Percentiles rank a stretch among this genome's conserved stretches.
phyloP scores from a whole-genome alignment of 2,113 vertebrate genomes.

The Platanista minor region DNA sequence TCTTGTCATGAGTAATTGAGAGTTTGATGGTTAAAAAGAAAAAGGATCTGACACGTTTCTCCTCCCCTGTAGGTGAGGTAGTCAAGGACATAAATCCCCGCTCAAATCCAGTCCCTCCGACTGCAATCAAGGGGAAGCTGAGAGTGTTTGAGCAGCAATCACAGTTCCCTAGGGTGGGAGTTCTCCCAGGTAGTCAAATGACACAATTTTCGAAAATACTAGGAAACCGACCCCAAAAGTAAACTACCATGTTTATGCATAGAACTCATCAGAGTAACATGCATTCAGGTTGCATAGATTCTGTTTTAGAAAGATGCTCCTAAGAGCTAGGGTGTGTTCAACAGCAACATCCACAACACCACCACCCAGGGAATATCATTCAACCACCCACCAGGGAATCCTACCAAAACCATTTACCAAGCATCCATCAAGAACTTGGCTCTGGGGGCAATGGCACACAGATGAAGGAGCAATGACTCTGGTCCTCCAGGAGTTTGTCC shows the following conservation, averaged over 20 bases:
- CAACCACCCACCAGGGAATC: neutral
- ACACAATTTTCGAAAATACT: neutral
- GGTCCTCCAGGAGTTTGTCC: neutral
- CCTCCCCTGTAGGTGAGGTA: neutral
- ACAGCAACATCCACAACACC: neutral
- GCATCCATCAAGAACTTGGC: neutral
- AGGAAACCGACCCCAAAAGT: neutral
- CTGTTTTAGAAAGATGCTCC: neutral
- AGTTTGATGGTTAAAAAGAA: neutral
- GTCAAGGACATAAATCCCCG: neutral
- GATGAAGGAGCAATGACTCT: neutral
- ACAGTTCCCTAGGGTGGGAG: neutral
- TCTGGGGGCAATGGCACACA: neutral
- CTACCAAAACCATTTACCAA: neutral
- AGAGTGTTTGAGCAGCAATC: neutral
- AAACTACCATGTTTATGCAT: fast-evolving
- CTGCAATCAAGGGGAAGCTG: neutral
- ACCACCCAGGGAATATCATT: neutral
- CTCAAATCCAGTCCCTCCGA: neutral
- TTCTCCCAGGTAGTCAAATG: neutral
- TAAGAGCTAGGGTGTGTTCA: no score
- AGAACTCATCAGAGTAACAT: neutral
- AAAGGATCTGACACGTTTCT: neutral
- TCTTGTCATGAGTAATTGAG: neutral
- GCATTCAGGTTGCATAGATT: neutral